Evolutionary conservation across 2,113 vertebrate species (phyloP).

Genomic region (Oenanthe melanoleuca): DNA sequence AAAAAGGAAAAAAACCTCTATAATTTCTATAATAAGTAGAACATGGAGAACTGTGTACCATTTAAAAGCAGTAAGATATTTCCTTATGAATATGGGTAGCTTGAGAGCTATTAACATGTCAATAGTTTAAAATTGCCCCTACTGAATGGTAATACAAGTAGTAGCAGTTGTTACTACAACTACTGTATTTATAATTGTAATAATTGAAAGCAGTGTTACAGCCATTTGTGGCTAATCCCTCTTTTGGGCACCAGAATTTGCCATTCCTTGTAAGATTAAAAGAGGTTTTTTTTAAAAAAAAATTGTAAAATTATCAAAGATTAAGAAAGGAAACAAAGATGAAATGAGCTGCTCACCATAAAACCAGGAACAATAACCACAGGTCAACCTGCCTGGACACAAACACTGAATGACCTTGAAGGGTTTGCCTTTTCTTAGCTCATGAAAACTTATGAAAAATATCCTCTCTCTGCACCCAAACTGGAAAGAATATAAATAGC

Average conservation of each 20-base stretch:
- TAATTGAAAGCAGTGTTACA: not conserved
- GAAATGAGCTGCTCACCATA: not conserved
- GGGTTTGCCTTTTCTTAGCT: not conserved
- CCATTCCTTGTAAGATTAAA: not conserved
- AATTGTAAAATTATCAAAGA: not conserved
- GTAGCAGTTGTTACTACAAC: not conserved
- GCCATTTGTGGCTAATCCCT: not conserved
- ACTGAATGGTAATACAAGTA: not conserved
- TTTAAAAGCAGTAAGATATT: not conserved
- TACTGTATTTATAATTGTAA: not conserved
- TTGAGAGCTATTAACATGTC: not conserved
- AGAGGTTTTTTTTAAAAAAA: not conserved
- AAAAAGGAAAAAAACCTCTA: not conserved
- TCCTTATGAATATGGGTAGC: not conserved
- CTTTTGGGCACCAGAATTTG: not conserved
- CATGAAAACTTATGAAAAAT: not conserved
- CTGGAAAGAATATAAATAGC: not conserved
- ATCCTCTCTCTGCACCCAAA: not conserved
- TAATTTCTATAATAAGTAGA: not conserved
- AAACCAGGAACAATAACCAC: not conserved
- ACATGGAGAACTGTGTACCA: not conserved
- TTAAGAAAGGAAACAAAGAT: not conserved
- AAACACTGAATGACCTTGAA: not conserved
- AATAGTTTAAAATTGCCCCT: not conserved
- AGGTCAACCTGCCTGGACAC: not conserved